Conservation (phyloP, 2,797 vertebrate species). For the Selene dorsalis region DNA sequence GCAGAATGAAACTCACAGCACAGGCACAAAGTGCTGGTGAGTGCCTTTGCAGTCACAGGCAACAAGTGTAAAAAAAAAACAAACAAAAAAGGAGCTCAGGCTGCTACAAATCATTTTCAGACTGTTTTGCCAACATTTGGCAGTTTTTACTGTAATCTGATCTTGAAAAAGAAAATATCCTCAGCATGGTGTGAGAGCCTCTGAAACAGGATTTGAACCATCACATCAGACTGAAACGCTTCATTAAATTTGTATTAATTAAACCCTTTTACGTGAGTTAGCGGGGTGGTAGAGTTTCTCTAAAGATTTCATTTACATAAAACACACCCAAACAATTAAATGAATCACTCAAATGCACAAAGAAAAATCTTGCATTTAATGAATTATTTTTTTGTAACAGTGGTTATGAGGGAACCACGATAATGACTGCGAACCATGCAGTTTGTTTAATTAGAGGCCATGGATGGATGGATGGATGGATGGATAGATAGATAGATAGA, state of each 20-base stretch:
- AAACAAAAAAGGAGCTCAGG: no score
- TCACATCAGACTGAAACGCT: background rate
- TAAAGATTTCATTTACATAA: background rate
- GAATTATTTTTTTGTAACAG: background rate
- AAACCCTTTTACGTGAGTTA: background rate
- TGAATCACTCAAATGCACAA: background rate
- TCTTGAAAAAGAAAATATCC: background rate
- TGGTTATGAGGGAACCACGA: background rate
- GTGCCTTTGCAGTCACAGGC: background rate
- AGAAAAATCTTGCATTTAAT: background rate
- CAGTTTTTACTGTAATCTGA: background rate
- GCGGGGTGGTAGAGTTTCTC: background rate
- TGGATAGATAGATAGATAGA: background rate
- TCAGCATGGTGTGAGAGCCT: background rate
- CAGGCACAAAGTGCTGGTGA: conserved; percentile 1
- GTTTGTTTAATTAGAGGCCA: background rate
- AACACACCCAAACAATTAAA: background rate
- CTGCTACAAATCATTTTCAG: background rate
- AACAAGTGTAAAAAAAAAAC: background rate
- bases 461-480: background rate
- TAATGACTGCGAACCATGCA: background rate
- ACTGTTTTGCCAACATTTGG: background rate
- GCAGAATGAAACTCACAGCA: conserved; percentile 35
- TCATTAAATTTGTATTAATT: conserved; percentile 10
- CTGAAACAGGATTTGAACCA: background rate